Evolutionary conservation across 2,888 invertebrate species (phyloP).

Genomic region (Euphydryas editha): DNA sequence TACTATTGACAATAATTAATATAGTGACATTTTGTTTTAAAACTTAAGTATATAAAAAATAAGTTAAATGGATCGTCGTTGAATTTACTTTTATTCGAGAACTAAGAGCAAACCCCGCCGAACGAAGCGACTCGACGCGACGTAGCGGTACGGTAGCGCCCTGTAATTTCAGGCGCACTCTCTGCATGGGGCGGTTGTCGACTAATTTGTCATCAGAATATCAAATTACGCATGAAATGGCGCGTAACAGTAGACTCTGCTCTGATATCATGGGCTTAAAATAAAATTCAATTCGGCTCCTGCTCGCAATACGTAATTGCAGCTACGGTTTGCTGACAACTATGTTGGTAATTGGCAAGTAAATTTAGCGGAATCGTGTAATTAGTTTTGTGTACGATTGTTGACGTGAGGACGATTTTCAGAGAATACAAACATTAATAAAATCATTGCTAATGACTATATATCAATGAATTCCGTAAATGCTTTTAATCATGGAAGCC

Average conservation of each 20-base stretch:
- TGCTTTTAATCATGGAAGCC: slow-evolving; percentile 1
- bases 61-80: neutral
- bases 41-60: neutral
- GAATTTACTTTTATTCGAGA: neutral
- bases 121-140: slow-evolving; percentile 21
- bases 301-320: slow-evolving; percentile 63
- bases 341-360: slow-evolving; percentile 61
- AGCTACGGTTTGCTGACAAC: slow-evolving; percentile 58
- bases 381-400: slow-evolving; percentile 49
- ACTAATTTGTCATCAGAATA: slow-evolving; percentile 82
- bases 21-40: neutral
- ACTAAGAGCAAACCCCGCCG: neutral
- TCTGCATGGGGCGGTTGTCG: slow-evolving; percentile 62
- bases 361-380: slow-evolving; percentile 62
- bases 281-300: slow-evolving; percentile 72
- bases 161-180: slow-evolving; percentile 73
- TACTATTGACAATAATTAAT: neutral
- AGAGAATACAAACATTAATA: slow-evolving; percentile 17
- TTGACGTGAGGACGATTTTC: slow-evolving; percentile 29
- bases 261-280: slow-evolving; percentile 69
- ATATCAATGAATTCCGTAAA: neutral
- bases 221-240: slow-evolving; percentile 81
- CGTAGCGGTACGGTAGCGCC: slow-evolving; percentile 47
- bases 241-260: slow-evolving; percentile 73
- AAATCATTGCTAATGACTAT: slow-evolving; percentile 2